Evolutionary conservation across 2,888 invertebrate species (phyloP), one percentile per base, ranked within the genome.

Genomic region (Gandaritis pyraliata): DNA sequence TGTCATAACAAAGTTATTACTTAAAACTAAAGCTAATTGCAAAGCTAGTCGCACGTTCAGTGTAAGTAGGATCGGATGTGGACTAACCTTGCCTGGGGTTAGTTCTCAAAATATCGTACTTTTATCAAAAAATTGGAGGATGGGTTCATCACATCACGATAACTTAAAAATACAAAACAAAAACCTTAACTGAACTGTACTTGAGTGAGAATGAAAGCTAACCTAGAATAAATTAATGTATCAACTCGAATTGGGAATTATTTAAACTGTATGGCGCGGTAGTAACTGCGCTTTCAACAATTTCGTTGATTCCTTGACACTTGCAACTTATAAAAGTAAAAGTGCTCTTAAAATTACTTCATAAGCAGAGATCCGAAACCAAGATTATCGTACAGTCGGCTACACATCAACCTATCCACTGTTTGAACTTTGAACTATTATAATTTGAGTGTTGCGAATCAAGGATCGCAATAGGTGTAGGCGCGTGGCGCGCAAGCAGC

Each of bases 351-450:
- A 65, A 70, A 72, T 69, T 73, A 73, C 71, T 74, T 67, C 63
- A 72, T 72, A 74, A 76, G 76, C 79, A 75, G 82, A 82, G 82
- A 82, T 82, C 82, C 76, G 72, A 77, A 78, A 73, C 72, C 73
- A 73, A 73, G 58, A 70, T 75, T 71, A 71, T 66, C n/a, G n/a
- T n/a, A n/a, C n/a, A n/a, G n/a, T n/a, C n/a, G n/a, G n/a, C n/a
- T n/a, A n/a, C n/a, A n/a, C n/a, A n/a, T n/a, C n/a, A n/a, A n/a
- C n/a, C n/a, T n/a, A n/a, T n/a, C n/a, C n/a, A n/a, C n/a, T n/a
- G n/a, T n/a, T n/a, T n/a, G n/a, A n/a, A n/a, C n/a, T n/a, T n/a
- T n/a, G n/a, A n/a, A n/a, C n/a, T n/a, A n/a, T n/a, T n/a, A n/a
- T n/a, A n/a, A n/a, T n/a, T n/a, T n/a, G n/a, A n/a, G n/a, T n/a